Conservation (phyloP, 2,888 invertebrate species). For the Piscicola geometra region DNA sequence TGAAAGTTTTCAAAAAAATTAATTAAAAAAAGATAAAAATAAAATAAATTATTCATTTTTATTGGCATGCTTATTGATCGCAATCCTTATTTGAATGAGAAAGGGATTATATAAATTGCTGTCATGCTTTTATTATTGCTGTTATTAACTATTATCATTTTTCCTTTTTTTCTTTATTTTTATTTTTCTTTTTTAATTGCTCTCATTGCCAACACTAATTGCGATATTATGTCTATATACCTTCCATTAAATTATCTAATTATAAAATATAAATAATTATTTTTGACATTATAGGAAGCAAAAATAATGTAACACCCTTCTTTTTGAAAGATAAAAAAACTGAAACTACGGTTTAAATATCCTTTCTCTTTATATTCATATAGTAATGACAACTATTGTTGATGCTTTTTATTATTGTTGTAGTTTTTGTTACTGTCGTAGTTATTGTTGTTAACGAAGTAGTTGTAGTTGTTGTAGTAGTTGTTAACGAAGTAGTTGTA, state of each 20-base stretch:
- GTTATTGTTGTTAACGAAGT: neutral
- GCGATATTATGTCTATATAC: no score
- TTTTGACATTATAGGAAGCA: no score
- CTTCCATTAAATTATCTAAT: no score
- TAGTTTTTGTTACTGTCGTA: neutral
- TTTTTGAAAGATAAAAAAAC: no score
- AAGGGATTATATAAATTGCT: neutral
- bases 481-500: neutral
- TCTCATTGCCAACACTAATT: neutral
- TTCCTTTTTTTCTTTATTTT: neutral
- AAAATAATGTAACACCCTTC: no score
- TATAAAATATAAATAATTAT: no score
- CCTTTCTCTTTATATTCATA: neutral
- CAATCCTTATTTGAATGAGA: neutral
- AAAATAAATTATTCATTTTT: no score
- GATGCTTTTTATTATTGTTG: constrained; percentile 1
- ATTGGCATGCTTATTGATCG: neutral
- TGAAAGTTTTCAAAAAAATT: no score
- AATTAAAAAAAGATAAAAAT: no score
- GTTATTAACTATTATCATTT: neutral
- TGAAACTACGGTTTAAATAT: no score
- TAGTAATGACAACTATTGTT: neutral
- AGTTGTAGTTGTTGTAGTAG: neutral
- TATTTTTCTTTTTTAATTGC: neutral
- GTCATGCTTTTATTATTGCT: neutral